Percentiles rank a stretch among this genome's conserved stretches.
These are phyloP conservation scores for Eriocheir sinensis DNA, from an alignment of 1,140 invertebrate species.

Conservation along the genomic window DNA sequence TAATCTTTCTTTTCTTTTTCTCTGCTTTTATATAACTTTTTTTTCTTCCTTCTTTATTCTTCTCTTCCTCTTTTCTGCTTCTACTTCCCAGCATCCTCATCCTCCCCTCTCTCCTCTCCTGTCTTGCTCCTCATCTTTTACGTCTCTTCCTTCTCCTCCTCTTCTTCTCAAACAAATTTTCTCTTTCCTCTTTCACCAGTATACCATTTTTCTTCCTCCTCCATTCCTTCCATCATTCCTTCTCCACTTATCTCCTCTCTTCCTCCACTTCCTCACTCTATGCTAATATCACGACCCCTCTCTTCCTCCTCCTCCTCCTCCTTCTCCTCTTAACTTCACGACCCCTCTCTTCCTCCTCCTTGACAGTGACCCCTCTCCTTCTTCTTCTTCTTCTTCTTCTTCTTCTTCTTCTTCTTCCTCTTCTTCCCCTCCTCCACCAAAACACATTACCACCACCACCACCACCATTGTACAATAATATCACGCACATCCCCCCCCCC, in stretches of 20 bases:
- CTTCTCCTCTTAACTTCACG: background rate
- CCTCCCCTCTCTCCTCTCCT: too few species aligned
- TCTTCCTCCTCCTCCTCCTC: background rate
- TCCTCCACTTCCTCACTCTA: background rate
- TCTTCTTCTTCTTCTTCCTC: background rate
- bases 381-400: background rate
- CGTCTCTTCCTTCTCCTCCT: too few species aligned
- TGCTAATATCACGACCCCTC: background rate
- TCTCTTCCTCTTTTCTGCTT: too few species aligned
- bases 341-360: background rate
- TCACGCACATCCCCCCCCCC: background rate
- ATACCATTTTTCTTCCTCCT: too few species aligned
- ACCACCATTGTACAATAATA: background rate
- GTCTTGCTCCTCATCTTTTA: too few species aligned
- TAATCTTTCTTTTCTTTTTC: too few species aligned
- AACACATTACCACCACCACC: background rate
- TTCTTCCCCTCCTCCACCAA: conserved; percentile 6
- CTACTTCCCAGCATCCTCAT: too few species aligned
- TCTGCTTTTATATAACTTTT: too few species aligned
- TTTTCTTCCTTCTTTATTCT: too few species aligned
- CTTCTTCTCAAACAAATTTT: too few species aligned
- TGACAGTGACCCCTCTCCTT: background rate
- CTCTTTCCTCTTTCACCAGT: too few species aligned
- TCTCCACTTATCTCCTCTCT: background rate
- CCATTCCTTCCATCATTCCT: background rate